phyloP scores from a whole-genome alignment of 2,113 vertebrate genomes.

The Apaloderma vittatum region DNA sequence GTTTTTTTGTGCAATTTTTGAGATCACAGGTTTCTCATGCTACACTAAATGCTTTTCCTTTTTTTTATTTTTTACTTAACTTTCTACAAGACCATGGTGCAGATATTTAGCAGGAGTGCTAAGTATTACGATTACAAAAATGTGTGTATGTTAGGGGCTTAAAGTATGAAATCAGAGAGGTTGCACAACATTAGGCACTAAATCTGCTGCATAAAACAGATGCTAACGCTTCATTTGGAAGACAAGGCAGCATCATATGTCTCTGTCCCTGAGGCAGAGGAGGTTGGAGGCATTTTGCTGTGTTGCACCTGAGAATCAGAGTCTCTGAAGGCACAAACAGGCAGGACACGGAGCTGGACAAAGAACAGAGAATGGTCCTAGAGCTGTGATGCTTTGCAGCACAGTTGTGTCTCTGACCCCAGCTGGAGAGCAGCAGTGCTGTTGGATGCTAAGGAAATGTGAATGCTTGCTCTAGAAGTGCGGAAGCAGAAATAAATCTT shows the following conservation, averaged over 20 bases:
- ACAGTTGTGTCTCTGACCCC: not conserved
- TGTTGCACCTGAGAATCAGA: not conserved
- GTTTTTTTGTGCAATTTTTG: not conserved
- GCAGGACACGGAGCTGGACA: not conserved
- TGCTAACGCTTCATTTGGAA: not conserved
- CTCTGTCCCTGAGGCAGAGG: not conserved
- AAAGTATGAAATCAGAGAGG: not conserved
- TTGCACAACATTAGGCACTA: not conserved
- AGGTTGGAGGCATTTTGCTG: not conserved
- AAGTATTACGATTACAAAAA: not conserved
- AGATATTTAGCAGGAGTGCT: not conserved
- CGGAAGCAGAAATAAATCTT: not conserved
- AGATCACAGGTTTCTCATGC: not conserved
- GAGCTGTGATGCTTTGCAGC: not conserved
- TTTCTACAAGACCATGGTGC: not conserved
- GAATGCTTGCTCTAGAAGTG: not conserved
- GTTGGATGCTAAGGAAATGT: fast-evolving
- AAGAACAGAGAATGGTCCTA: not conserved
- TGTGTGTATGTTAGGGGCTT: not conserved
- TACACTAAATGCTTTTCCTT: not conserved
- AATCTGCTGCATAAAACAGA: not conserved
- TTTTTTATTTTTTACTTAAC: not conserved
- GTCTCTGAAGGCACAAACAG: not conserved
- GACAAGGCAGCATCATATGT: not conserved
- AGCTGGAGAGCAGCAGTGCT: not conserved